Evolutionary conservation across 1,140 invertebrate genomes (phyloP), one percentile per base, ranked within the genome.

Genomic region (Nylanderia fulva): DNA sequence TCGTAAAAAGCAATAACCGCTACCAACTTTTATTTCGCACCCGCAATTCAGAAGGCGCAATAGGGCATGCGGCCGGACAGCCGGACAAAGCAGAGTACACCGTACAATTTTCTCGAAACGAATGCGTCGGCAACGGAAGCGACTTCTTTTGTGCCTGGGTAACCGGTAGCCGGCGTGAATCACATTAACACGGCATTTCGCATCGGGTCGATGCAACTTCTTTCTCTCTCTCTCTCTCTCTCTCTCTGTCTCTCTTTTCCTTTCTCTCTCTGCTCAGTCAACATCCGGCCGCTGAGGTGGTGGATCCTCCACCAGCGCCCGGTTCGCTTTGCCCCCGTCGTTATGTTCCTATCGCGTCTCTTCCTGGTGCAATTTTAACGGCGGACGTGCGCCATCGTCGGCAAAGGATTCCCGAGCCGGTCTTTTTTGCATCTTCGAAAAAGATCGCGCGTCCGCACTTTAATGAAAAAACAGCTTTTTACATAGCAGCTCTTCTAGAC

Each of bases 401-500:
- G 87, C 85, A 89, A 89, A 89, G 85, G 87, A 89, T 89, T 85
- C 52, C 75, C 80, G 63, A 89, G 80, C 85, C 79, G 58, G 84
- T 74, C 88, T 75, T 89, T 75, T 89, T 89, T 89, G 86, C 84
- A 89, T 86, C 80, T 85, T 86, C 86, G 88, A 89, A 89, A 89
- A 85, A 89, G 88, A 89, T 86, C 88, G 74, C 18, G 77, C 45
- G 18, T 88, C 61, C 52, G 61, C 74, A 84, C 58, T 89, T 85
- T 89, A 89, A 89, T 89, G 88, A 89, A 89, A n/a, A 66, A 85
- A 89, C 72, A 85, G 87, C 87, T 64, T 86, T 58, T 71, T 85
- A 75, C 69, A 60, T 74, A 58, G 56, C 36, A 33, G 27, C 68
- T 88, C 83, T 71, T 88, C 83, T 71, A 86, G 71, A 72, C 58